phyloP scores from a whole-genome alignment of 2,113 vertebrate species.

The Xiphophorus couchianus region DNA sequence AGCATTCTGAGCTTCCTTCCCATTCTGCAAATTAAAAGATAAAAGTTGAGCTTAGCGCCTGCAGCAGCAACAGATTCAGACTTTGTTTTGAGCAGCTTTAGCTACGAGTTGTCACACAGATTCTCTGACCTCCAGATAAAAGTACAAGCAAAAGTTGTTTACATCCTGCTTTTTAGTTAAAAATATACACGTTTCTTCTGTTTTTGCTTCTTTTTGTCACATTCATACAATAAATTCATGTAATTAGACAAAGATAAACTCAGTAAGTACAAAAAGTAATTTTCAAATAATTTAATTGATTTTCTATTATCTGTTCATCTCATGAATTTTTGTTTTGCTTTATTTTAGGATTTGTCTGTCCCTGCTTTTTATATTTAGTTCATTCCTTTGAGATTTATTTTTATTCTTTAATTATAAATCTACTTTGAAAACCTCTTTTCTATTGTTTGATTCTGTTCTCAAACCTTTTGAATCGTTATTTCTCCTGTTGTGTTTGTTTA shows the following conservation, averaged over 20 bases:
- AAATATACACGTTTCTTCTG: not conserved
- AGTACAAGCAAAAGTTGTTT: constrained; percentile 40
- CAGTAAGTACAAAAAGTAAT: not conserved
- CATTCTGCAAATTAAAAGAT: constrained; percentile 64
- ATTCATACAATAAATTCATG: not conserved
- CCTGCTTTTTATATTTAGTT: no score
- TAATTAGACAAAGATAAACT: not conserved
- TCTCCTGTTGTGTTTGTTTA: no score
- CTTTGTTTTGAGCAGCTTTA: constrained; percentile 69
- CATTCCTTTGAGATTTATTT: no score
- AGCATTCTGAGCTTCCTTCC: constrained; percentile 45
- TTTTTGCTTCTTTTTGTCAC: not conserved
- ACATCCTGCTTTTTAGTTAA: constrained; percentile 8
- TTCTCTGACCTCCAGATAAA: constrained; percentile 52
- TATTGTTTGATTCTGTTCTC: no score
- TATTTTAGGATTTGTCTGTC: no score
- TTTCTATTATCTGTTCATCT: no score
- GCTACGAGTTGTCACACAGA: constrained; percentile 57
- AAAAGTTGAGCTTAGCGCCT: constrained; percentile 61
- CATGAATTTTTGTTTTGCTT: no score
- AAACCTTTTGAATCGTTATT: no score
- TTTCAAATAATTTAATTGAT: not conserved
- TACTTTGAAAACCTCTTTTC: no score
- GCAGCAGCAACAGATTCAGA: constrained; percentile 57
- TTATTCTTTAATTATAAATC: no score